Conservation (phyloP, 2,113 vertebrate genomes). For the Tragelaphus imberbis region DNA sequence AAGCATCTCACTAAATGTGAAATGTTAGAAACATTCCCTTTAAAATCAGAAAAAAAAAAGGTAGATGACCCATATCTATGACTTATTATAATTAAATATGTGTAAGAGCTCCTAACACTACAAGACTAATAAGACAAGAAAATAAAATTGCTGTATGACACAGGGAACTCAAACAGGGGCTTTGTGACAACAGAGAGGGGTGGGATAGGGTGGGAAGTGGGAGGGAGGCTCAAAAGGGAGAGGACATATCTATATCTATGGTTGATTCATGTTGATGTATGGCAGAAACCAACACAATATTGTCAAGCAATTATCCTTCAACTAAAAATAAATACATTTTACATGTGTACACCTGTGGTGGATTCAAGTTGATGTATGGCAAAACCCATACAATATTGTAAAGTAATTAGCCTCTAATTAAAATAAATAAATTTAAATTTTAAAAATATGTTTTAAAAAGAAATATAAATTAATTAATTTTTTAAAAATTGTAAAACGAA, state of each 20-base stretch:
- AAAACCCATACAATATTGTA: background rate
- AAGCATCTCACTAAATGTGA: background rate
- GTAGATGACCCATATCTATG: background rate
- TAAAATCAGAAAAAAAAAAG: background rate
- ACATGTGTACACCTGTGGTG: too few species aligned
- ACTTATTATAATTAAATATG: background rate
- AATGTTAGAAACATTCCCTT: background rate
- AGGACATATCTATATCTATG: too few species aligned
- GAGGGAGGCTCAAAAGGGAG: background rate
- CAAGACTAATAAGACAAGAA: background rate
- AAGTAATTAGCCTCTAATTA: background rate
- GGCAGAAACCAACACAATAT: too few species aligned
- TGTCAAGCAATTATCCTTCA: too few species aligned
- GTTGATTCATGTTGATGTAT: too few species aligned
- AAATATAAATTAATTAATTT: background rate
- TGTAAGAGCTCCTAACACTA: background rate
- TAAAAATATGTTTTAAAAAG: background rate
- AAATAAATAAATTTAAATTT: background rate
- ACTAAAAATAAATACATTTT: too few species aligned
- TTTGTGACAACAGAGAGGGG: background rate
- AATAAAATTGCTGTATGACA: background rate
- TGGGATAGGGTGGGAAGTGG: background rate
- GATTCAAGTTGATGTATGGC: background rate
- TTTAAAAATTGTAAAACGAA: background rate
- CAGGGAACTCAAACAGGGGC: background rate